Evolutionary conservation across 2,888 invertebrate genomes (phyloP).

Genomic region (Phortica magna): DNA sequence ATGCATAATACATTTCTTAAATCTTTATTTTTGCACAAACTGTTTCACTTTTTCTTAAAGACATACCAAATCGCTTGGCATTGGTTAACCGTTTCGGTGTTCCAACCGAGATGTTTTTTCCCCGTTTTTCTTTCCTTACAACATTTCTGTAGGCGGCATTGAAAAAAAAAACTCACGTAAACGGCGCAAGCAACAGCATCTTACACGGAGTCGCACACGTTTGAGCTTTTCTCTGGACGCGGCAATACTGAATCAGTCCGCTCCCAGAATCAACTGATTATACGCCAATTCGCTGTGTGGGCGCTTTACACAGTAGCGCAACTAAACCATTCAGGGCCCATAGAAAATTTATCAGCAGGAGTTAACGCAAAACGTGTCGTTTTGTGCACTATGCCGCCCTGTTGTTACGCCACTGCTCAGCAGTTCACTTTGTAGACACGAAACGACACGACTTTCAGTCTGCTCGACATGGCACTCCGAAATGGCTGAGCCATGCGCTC

Average conservation of each 20-base stretch:
- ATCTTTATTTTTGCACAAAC: not conserved
- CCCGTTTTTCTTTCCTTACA: slow-evolving; percentile 35
- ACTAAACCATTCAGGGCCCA: no score
- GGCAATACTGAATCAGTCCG: slow-evolving; percentile 62
- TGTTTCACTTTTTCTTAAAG: not conserved
- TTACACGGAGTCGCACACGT: slow-evolving; percentile 57
- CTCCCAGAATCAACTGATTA: slow-evolving; percentile 24
- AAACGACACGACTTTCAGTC: not conserved
- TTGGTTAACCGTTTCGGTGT: not conserved
- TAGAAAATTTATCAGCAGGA: no score
- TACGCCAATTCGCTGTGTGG: slow-evolving; percentile 27
- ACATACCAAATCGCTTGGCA: slow-evolving; percentile 9
- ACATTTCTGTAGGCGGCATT: slow-evolving; percentile 50
- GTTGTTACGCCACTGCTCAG: no score
- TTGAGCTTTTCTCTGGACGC: slow-evolving; percentile 61
- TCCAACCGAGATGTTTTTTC: not conserved
- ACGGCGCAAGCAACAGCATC: slow-evolving; percentile 6
- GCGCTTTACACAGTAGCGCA: no score
- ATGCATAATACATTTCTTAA: not conserved
- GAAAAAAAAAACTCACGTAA: slow-evolving; percentile 49
- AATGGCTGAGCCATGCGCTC: not conserved
- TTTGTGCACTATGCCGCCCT: no score
- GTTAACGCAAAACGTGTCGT: no score
- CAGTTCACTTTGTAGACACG: not conserved
- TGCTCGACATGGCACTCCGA: not conserved